These are phyloP conservation scores for Caenorhabditis brenneri DNA, from an alignment of 1,140 invertebrate genomes.

Conservation along the genomic window DNA sequence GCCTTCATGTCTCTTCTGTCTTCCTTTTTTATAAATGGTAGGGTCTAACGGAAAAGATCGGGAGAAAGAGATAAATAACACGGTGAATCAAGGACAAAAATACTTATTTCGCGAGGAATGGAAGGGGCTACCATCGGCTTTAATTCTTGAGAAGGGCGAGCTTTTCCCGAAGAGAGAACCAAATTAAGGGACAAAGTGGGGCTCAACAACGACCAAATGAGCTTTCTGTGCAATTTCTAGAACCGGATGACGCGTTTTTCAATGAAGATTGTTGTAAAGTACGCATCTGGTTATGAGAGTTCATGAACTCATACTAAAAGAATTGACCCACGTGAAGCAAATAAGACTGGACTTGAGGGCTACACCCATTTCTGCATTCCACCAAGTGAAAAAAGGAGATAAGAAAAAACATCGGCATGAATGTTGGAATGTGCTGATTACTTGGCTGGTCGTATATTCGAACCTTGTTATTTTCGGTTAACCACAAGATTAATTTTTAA, in stretches of 20 bases:
- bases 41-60: background rate
- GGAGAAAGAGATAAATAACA: constrained; percentile 38
- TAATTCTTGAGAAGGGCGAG: background rate
- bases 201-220: background rate
- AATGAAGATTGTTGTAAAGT: background rate
- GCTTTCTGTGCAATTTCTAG: background rate
- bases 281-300: background rate
- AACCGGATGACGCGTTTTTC: background rate
- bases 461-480: background rate
- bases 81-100: constrained; percentile 35
- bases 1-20: constrained; percentile 5
- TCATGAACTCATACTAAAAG: background rate
- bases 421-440: background rate
- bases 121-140: background rate
- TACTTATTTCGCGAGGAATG: background rate
- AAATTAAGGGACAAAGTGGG: constrained; percentile 31
- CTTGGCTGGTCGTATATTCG: background rate
- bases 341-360: too few species aligned
- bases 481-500: background rate
- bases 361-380: too few species aligned
- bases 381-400: too few species aligned
- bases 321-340: background rate
- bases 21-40: constrained; percentile 25
- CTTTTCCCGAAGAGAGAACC: background rate
- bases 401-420: too few species aligned